Base-by-base conservation (phyloP, 2,888 invertebrate species). In the Meta bourneti region DNA sequence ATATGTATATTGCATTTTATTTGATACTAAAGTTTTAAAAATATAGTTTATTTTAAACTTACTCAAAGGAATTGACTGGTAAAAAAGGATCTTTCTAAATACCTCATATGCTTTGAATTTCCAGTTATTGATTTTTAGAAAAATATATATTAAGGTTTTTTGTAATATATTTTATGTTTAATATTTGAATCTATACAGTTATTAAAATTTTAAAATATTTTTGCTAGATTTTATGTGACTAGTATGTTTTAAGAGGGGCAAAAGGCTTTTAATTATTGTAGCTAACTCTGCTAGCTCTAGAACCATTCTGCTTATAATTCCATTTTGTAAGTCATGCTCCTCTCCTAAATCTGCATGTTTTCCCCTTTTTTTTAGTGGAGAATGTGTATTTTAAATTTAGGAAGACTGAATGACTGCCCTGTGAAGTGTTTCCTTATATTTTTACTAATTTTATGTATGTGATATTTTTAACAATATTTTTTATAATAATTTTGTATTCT, bases 391-490 rank as follows among this genome's bases (percentile, higher is more conserved):
- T 34, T 34, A 34, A 34, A 34, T 34, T 34, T 34, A 34, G 34
- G 34, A 34, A 61, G 61, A 61, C 7, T 61, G 8, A 61, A 61
- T 61, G 61, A 61, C 61, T 16, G 61, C 61, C 61, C 16, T 61
- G 61, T 11, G 61, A 61, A 61, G 13, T 61, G 20, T 20, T 54
- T 20, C 11, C 13, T 74, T 71, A 16, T 51, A 20, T 74, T 83
- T 83, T 83, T 72, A 72, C 20, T 74, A 20, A 52, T 20, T 20
- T 79, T 11, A 78, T 52, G 79, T 84, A 72, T 84, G 84, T 84
- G 84, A 84, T 84, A 84, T 84, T 82, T 19, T 72, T 84, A 48
- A 34, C 11, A 74, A 34, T 84, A 74, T 74, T 16, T 84, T 82
- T 84, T 83, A 54, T 84, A 84, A 54, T 54, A 72, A 61, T 84